Conservation (phyloP, 2,888 invertebrate genomes). For the Branchipolynoe longqiensis region DNA sequence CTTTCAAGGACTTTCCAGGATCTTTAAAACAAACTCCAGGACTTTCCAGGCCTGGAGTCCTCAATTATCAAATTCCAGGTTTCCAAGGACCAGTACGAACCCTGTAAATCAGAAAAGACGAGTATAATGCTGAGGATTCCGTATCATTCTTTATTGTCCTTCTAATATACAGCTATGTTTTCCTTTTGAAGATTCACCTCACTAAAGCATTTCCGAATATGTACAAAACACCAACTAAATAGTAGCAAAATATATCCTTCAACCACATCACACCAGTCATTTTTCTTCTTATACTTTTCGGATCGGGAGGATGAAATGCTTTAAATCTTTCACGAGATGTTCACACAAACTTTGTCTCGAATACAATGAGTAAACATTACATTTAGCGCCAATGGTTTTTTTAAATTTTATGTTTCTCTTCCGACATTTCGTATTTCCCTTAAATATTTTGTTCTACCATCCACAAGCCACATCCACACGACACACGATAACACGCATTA, state of each 20-base stretch:
- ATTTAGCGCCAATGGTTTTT: conserved; percentile 10
- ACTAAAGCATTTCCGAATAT: conserved; percentile 49
- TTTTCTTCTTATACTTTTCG: neutral
- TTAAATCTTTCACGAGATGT: neutral
- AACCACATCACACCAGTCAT: neutral
- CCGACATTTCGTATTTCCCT: neutral
- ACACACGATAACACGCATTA: conserved; percentile 6
- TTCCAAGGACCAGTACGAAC: too few species aligned
- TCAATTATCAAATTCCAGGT: too few species aligned
- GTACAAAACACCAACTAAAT: conserved; percentile 49
- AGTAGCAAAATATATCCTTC: conserved; percentile 57
- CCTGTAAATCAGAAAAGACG: too few species aligned
- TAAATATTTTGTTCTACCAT: conserved; percentile 22
- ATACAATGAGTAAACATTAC: neutral
- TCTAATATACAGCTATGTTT: conserved; percentile 51
- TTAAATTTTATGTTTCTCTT: neutral
- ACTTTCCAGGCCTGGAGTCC: too few species aligned
- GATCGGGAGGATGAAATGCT: neutral
- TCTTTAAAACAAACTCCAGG: too few species aligned
- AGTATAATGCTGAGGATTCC: neutral
- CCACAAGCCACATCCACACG: conserved; percentile 3
- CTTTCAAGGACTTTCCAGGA: too few species aligned
- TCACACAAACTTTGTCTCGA: too few species aligned
- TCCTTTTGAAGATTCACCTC: conserved; percentile 15
- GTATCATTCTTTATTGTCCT: conserved; percentile 40